Conservation (phyloP, 2,797 vertebrate genomes). For the Bradypodion pumilum region DNA sequence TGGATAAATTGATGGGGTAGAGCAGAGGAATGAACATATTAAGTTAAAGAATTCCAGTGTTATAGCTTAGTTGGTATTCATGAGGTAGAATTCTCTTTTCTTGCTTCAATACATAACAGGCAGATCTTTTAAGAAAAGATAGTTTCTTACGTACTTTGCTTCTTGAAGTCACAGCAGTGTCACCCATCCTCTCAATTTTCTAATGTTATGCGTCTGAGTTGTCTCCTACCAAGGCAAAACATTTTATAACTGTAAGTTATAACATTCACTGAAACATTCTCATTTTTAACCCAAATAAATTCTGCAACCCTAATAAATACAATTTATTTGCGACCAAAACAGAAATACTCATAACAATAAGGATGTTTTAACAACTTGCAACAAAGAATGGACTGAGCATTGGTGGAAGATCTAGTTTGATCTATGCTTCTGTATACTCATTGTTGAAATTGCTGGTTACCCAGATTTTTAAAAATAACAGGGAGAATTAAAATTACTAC, state of each 20-base stretch:
- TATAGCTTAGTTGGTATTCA: not conserved
- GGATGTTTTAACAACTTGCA: not conserved
- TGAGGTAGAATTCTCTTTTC: not conserved
- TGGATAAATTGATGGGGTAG: too few relatives aligned
- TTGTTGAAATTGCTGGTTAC: not conserved
- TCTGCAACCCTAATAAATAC: not conserved
- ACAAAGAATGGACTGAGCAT: not conserved
- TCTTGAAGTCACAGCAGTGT: not conserved
- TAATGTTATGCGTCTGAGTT: not conserved
- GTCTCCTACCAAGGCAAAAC: not conserved
- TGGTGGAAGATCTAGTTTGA: not conserved
- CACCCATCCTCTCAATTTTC: constrained; percentile 13
- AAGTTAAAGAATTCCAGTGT: not conserved
- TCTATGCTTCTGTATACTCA: not conserved
- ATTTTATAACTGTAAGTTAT: not conserved
- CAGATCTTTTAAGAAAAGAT: not conserved
- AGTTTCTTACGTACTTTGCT: not conserved
- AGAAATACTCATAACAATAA: not conserved
- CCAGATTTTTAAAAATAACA: not conserved
- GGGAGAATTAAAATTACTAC: not conserved
- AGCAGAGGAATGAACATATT: not conserved
- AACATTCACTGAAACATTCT: not conserved
- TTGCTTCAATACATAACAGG: not conserved
- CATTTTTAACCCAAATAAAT: not conserved
- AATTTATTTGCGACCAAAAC: not conserved